These are phyloP conservation scores for Philonicus albiceps DNA, from an alignment of 2,888 invertebrate species.

Conservation along the genomic window DNA sequence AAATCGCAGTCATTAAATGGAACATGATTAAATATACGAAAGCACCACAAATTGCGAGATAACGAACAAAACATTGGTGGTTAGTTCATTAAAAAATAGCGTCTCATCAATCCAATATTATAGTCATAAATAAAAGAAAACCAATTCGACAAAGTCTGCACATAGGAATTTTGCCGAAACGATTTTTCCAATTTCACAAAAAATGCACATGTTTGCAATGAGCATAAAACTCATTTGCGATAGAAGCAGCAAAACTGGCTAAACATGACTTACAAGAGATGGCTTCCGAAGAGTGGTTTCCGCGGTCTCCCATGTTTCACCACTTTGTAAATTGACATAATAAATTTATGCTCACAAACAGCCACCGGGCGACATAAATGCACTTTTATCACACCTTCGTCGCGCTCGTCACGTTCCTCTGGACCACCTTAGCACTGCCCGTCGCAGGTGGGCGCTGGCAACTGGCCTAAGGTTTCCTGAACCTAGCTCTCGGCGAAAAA, in stretches of 20 bases:
- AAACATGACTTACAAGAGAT: constrained; percentile 34
- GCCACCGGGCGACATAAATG: neutral
- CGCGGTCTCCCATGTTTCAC: constrained; percentile 21
- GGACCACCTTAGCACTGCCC: neutral
- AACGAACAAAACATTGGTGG: neutral
- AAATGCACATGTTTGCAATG: neutral
- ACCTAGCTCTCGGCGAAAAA: neutral
- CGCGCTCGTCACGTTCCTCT: neutral
- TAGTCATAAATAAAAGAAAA: neutral
- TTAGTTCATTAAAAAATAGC: neutral
- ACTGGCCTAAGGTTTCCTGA: neutral
- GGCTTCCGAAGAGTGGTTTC: constrained; percentile 10
- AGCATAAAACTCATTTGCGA: neutral
- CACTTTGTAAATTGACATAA: constrained; percentile 29
- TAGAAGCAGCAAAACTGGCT: constrained; percentile 27
- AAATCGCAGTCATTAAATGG: neutral
- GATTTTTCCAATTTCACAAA: neutral
- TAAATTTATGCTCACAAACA: neutral
- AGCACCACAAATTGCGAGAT: neutral
- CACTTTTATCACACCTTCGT: constrained; percentile 6
- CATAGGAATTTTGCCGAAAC: neutral
- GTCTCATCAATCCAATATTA: neutral
- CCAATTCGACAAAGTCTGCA: neutral
- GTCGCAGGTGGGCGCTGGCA: neutral
- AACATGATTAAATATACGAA: neutral